These are phyloP conservation scores for Cebidichthys violaceus DNA, from an alignment of 2,113 vertebrate genomes.

Conservation along the genomic window DNA sequence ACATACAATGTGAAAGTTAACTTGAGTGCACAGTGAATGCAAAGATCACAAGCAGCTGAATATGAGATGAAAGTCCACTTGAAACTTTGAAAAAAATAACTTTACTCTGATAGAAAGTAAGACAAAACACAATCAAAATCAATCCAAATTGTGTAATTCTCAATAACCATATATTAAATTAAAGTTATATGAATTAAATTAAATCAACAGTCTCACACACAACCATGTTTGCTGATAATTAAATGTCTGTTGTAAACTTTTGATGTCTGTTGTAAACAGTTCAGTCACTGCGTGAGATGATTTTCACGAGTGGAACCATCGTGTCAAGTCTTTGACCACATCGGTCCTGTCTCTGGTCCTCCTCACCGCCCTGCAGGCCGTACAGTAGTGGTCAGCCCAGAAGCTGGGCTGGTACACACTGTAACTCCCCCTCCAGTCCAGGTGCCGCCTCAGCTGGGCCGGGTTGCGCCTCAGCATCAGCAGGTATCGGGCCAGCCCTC, in stretches of 20 bases:
- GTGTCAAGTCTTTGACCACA: conserved; percentile 80
- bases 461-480: conserved; percentile 85
- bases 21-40: neutral
- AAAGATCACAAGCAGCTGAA: neutral
- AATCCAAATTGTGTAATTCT: neutral
- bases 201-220: neutral
- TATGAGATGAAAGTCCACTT: neutral
- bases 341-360: conserved; percentile 70
- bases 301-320: conserved; percentile 86
- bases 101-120: neutral
- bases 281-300: neutral
- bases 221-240: neutral
- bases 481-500: conserved; percentile 88
- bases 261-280: neutral
- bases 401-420: conserved; percentile 83
- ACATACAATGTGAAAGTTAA: neutral
- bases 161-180: neutral
- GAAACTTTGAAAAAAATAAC: neutral
- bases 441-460: conserved; percentile 83
- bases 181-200: neutral
- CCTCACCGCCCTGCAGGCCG: conserved; percentile 83
- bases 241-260: neutral
- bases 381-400: conserved; percentile 92
- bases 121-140: neutral
- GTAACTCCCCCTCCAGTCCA: conserved; percentile 88